Base-by-base conservation (phyloP, 2,797 vertebrate genomes). In the Megaceryle alcyon region DNA sequence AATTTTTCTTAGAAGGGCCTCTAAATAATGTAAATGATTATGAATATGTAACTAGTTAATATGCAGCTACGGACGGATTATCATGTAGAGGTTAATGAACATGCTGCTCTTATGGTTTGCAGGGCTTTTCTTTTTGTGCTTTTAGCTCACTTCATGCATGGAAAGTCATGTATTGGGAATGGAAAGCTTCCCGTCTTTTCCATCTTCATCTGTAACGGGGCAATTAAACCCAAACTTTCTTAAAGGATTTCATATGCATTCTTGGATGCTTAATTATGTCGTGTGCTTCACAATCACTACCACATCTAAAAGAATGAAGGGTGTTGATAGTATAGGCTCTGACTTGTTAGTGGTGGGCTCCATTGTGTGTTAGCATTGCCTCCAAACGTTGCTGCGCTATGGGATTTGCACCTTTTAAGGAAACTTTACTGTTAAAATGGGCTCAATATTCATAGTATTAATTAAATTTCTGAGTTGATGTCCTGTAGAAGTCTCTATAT, bases 1-100 rank as follows among this genome's bases (percentile, higher is more conserved):
- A 98, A 98, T 97, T 98, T 98, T 98, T 98, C 97, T 97, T 98
- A 93, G 96, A 97, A 97, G 97, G 97, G 97, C 97, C 97, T 98
- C 98, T 98, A 98, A 98, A 98, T 98, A 98, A 98, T 98, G 98
- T 98, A 98, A 97, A 97, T 98, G 97, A 98, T 98, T 98, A 98
- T 98, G 98, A 98, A 98, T 98, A 98, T 98, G 98, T 98, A 98
- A 98, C 98, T 98, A 98, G 98, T 98, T 98, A 98, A 98, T 98
- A 98, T 98, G 98, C 98, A 98, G 98, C 98, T 97, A 97, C 0
- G 94, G 97, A 98, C 97, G 97, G 98, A 98, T 98, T 98, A 98
- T 98, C 98, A 95, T 98, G 98, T 98, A 96, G 98, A 98, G 98
- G 98, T 98, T 98, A 98, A 98, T 98, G 98, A 98, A 97, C 98